These are phyloP conservation scores for Melanotaenia nigrans DNA, from an alignment of 2,797 vertebrate species.

Conservation along the genomic window DNA sequence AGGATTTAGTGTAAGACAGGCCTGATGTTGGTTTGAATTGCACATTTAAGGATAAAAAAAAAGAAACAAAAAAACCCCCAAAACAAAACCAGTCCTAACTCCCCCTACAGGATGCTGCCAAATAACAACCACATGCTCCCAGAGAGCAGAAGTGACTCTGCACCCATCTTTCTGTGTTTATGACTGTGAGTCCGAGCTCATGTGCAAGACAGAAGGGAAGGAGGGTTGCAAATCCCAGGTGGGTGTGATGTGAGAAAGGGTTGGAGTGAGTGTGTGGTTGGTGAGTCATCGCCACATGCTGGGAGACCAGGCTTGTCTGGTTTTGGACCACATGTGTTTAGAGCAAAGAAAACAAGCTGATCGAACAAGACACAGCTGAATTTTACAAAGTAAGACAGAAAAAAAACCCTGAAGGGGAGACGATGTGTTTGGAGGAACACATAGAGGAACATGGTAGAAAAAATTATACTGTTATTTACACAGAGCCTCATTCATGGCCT, in stretches of 20 bases:
- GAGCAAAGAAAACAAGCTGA: slow-evolving; percentile 37
- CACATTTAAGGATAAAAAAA: slow-evolving; percentile 53
- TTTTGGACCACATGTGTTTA: slow-evolving; percentile 65
- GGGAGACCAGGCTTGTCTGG: slow-evolving; percentile 65
- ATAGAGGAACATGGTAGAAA: neutral
- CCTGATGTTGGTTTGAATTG: slow-evolving; percentile 35
- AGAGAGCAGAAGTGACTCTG: slow-evolving; percentile 26
- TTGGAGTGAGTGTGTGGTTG: slow-evolving; percentile 34
- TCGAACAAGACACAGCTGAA: slow-evolving; percentile 31
- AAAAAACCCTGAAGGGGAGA: neutral
- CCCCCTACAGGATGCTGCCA: slow-evolving; percentile 22
- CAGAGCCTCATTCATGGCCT: slow-evolving; percentile 13
- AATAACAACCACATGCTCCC: slow-evolving; percentile 60
- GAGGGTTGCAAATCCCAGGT: slow-evolving; percentile 54
- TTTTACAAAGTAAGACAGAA: neutral
- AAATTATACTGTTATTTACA: neutral
- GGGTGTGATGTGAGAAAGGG: slow-evolving; percentile 59
- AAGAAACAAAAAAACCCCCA: neutral
- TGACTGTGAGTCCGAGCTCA: neutral
- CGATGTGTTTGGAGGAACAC: slow-evolving; percentile 2
- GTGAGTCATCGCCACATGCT: slow-evolving; percentile 78
- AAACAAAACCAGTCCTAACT: neutral
- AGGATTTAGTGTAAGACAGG: slow-evolving; percentile 4
- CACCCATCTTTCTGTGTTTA: neutral
- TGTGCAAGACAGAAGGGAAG: neutral